Evolutionary conservation across 2,797 vertebrate genomes (phyloP).

Genomic region (Hybognathus amarus): DNA sequence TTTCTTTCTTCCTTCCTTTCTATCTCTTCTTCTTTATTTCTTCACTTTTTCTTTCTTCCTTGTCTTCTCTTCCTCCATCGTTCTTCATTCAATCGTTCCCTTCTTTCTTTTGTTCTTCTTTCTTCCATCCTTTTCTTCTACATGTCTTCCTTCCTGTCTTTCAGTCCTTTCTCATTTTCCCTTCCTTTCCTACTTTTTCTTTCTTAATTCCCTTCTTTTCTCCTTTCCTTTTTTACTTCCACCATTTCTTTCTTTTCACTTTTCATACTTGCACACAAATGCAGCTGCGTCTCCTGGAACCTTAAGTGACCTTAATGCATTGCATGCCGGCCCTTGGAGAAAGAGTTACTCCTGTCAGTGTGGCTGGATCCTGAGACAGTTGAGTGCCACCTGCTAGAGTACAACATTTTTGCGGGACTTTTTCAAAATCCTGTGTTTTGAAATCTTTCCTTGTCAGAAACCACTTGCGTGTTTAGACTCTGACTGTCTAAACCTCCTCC

Average conservation of each 20-base stretch:
- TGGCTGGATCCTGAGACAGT: not conserved
- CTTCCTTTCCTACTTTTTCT: not conserved
- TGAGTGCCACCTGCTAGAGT: conserved; percentile 14
- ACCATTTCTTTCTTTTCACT: conserved; percentile 46
- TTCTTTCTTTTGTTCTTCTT: not conserved
- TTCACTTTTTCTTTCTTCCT: not conserved
- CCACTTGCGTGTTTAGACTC: not conserved
- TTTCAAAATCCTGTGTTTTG: not conserved
- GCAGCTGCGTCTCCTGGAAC: conserved; percentile 9
- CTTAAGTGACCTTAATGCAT: conserved; percentile 22
- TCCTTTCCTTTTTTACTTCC: conserved; percentile 44
- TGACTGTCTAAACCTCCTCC: not conserved
- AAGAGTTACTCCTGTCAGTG: not conserved
- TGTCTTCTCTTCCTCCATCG: not conserved
- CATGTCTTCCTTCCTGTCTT: conserved; percentile 34
- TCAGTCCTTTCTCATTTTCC: not conserved
- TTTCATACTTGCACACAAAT: conserved; percentile 5
- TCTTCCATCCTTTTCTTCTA: not conserved
- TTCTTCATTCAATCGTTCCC: not conserved
- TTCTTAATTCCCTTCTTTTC: conserved; percentile 1
- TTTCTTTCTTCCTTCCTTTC: not conserved
- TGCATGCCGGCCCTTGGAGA: not conserved
- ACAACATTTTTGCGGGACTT: not conserved
- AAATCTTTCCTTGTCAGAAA: not conserved
- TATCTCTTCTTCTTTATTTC: not conserved